A percentile compares a stretch with the other conserved stretches of the same genome.
Conservation (phyloP, 1,140 invertebrate species). For the Zaprionus ghesquierei region DNA sequence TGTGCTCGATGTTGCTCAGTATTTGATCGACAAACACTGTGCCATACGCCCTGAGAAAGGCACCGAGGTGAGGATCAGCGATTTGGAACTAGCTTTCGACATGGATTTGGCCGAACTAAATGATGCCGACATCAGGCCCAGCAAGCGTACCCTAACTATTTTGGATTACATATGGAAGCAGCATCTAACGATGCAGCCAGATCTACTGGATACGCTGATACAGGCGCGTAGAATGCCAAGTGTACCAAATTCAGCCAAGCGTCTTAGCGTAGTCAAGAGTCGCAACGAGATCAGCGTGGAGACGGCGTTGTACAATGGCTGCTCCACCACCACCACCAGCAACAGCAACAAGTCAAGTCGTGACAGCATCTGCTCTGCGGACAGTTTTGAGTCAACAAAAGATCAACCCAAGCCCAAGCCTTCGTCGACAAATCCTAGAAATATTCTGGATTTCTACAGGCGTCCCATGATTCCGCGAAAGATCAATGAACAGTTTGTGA, state of each 20-base stretch:
- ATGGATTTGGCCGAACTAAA: conserved; percentile 32
- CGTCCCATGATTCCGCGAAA: neutral
- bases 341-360: neutral
- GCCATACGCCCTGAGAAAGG: neutral
- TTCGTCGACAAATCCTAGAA: neutral
- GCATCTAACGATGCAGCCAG: neutral
- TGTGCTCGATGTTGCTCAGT: conserved; percentile 10
- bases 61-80: neutral
- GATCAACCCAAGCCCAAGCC: neutral
- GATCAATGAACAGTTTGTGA: too few relatives aligned
- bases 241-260: conserved; percentile 10
- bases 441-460: neutral
- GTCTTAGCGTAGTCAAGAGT: conserved; percentile 18
- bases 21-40: neutral
- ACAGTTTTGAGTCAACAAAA: neutral
- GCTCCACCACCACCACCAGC: neutral
- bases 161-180: conserved; percentile 17
- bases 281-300: neutral
- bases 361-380: neutral
- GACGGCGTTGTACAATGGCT: neutral
- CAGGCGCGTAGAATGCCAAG: neutral
- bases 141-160: neutral
- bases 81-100: neutral
- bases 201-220: neutral
- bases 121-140: neutral